Evolutionary conservation across 1,140 invertebrate genomes (phyloP).

Genomic region (Drosophila melanica): DNA sequence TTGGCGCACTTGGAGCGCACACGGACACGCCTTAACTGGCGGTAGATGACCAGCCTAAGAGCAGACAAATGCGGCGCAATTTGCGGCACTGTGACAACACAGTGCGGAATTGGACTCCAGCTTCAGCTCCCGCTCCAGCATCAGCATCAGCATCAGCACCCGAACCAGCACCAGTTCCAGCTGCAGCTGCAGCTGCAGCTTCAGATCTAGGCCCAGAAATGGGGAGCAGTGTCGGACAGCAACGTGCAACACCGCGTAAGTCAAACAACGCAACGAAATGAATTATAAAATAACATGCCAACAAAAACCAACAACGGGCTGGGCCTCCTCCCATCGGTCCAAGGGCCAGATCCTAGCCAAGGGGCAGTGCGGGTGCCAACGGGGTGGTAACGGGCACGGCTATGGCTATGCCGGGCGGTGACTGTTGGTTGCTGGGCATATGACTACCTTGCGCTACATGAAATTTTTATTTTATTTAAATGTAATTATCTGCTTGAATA

Average conservation of each 20-base stretch:
- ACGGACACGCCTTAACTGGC: slow-evolving; percentile 4
- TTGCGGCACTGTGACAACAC: slow-evolving; percentile 74
- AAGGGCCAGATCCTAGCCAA: not conserved
- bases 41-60: slow-evolving; percentile 51
- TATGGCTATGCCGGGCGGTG: slow-evolving; percentile 1
- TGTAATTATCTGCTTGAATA: slow-evolving; percentile 83
- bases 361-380: slow-evolving; percentile 17
- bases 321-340: slow-evolving; percentile 5
- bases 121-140: slow-evolving; percentile 6
- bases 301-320: slow-evolving; percentile 60
- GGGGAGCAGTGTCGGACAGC: slow-evolving; percentile 11
- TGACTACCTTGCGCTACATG: slow-evolving; percentile 59
- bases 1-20: slow-evolving; percentile 51
- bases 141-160: not conserved
- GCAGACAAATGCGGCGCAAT: slow-evolving; percentile 75
- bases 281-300: slow-evolving; percentile 83
- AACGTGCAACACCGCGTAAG: slow-evolving; percentile 62
- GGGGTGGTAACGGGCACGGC: not conserved
- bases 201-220: not conserved
- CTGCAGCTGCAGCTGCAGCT: slow-evolving; percentile 2
- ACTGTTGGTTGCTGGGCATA: slow-evolving; percentile 10
- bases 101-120: slow-evolving; percentile 21
- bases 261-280: slow-evolving; percentile 81
- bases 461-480: slow-evolving; percentile 83
- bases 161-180: not conserved